Evolutionary conservation across 2,888 invertebrate genomes (phyloP).

Genomic region (Bugula neritina): DNA sequence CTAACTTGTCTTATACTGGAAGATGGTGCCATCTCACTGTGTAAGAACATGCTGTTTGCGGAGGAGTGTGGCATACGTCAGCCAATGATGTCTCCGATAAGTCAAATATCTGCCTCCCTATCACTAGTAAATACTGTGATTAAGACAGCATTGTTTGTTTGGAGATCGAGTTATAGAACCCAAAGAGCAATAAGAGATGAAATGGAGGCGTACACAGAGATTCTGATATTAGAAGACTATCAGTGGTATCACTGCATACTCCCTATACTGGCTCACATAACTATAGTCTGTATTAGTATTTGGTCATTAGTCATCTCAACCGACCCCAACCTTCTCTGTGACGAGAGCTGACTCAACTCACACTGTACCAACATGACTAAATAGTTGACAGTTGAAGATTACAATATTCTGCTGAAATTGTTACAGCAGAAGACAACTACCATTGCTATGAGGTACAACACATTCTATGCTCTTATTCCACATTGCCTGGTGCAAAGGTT

Average conservation of each 20-base stretch:
- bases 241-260: conserved; percentile 23
- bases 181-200: conserved; percentile 14
- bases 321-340: background rate
- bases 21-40: conserved; percentile 6
- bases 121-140: background rate
- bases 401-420: no score
- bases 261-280: conserved; percentile 14
- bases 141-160: conserved; percentile 1
- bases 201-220: conserved; percentile 22
- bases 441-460: no score
- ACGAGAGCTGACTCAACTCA: background rate
- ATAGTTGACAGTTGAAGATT: no score
- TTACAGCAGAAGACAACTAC: no score
- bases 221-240: conserved; percentile 19
- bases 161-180: conserved; percentile 15
- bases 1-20: background rate
- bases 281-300: background rate
- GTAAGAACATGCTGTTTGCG: conserved; percentile 22
- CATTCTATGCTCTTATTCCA: no score
- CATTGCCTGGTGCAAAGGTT: no score
- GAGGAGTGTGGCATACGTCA: background rate
- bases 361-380: no score
- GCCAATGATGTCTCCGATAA: background rate
- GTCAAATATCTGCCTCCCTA: background rate
- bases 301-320: conserved; percentile 15